Base-by-base conservation (phyloP, 2,888 invertebrate species). In the Ophion costatus region DNA sequence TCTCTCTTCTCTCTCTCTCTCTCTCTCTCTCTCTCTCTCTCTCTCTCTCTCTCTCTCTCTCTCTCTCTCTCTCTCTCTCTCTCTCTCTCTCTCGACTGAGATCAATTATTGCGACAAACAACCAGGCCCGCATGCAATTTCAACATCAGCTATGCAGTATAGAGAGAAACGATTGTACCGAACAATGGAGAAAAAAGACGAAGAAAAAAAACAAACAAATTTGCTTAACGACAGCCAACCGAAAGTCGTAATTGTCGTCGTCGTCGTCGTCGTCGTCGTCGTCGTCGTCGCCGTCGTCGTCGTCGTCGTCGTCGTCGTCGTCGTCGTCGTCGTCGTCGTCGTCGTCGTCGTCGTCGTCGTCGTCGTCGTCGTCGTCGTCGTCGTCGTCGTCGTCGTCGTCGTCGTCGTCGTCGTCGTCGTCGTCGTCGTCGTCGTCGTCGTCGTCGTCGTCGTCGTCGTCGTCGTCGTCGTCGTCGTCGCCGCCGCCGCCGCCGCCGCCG, bases 61-160 rank as follows among this genome's bases (percentile, higher is more conserved):
- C 29, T 29, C 29, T 29, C 29, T 29, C 29, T 29, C 24, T 24
- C 24, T 24, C 24, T 24, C 24, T 24, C 29, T 29, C 29, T 45
- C 9, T 42, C n/a, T 45, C 14, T 63, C 14, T 33, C 51, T 20
- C 29, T 38, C n/a, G 20, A 38, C n/a, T 73, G 64, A 71, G 63
- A 79, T 45, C 45, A 80, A 80, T 75, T 5, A 69, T n/a, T 29
- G 57, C 51, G 33, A 56, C 42, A 45, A 74, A 59, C 20, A 45
- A 45, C 14, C 14, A 45, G 45, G 45, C 45, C 45, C 45, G 45
- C 80, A 74, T 80, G 80, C 80, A 80, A 66, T 17, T 51, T 74
- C 69, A 59, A 70, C 73, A 74, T 67, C 73, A 80, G 38, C 73
- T 66, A 74, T 17, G 33, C 63, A 63, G 14, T 51, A 56, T 14